Percentiles rank a stretch among this genome's conserved stretches.
Conservation (phyloP, 2,888 invertebrate species). For the Rutpela maculata region DNA sequence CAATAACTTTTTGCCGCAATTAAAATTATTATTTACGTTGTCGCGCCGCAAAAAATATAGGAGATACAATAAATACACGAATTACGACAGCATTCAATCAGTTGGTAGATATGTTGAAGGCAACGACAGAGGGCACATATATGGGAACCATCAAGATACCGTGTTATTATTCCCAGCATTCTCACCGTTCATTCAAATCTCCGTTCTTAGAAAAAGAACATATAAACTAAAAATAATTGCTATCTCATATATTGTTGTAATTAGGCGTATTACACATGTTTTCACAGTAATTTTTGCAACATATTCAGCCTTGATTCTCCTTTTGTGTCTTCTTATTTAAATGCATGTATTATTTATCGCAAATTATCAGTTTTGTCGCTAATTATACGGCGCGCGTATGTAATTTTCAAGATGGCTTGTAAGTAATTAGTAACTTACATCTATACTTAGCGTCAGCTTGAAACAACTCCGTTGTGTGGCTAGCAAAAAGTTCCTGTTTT, state of each 20-base stretch:
- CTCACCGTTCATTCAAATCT: constrained; percentile 3
- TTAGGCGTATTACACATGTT: constrained; percentile 1
- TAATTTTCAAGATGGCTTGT: constrained; percentile 1
- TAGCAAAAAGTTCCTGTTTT: background rate
- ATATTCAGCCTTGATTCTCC: constrained; percentile 2
- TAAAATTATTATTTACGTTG: background rate
- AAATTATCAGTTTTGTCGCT: constrained; percentile 9
- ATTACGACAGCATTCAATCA: constrained; percentile 17
- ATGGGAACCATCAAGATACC: constrained; percentile 44
- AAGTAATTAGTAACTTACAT: background rate
- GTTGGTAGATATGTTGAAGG: constrained; percentile 18
- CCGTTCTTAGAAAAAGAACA: background rate
- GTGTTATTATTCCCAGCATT: constrained; percentile 1
- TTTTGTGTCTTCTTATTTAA: constrained; percentile 14
- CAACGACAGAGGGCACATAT: constrained; percentile 49
- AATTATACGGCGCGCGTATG: background rate
- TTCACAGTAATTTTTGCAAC: constrained; percentile 9
- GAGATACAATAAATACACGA: constrained; percentile 6
- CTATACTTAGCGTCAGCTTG: constrained; percentile 1
- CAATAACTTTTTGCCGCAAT: background rate
- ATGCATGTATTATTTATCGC: constrained; percentile 20
- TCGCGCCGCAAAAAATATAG: background rate
- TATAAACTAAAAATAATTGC: constrained; percentile 4
- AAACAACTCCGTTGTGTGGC: background rate
- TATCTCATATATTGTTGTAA: background rate